Base-by-base conservation (phyloP, 2,888 invertebrate species). In the Tryphoninae sp. region DNA sequence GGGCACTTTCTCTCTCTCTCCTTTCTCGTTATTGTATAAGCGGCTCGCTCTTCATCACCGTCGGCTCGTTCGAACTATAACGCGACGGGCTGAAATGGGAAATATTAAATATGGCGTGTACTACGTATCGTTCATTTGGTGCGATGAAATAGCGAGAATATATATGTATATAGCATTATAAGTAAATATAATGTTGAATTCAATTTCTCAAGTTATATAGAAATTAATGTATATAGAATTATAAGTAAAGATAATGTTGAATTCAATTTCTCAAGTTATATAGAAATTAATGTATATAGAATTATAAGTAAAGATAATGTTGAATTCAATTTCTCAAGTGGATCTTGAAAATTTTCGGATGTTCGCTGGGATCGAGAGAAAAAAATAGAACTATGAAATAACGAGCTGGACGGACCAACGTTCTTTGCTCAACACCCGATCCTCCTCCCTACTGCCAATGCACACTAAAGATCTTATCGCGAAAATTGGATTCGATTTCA, bases 401-500 rank as follows among this genome's bases (percentile, higher is more conserved):
- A 74, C 82, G 79, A 73, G 80, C 83, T 79, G 84, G 83, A 84
- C 72, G 80, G 77, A 76, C 83, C 84, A 72, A 78, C 75, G 81
- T 74, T 73, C 16, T 84, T 80, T 76, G 40, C 33, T 75, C 84
- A 83, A 89, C 91, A 91, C 91, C 91, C 91, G 91, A 91, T 90
- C 89, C 89, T 88, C 86, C 87, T 55, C 73, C 51, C 53, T 33
- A 45, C 55, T 42, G 45, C 59, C 13, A 59, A 13, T 42, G 62
- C 73, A 73, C 88, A 73, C 88, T 89, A 90, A 91, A 91, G 92
- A 92, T 92, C 89, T 85, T 92, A 92, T 92, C 92, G 89, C 85
- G 87, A 90, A 91, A 92, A 92, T 92, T 91, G 91, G 89, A 91
- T 92, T 90, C 89, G 88, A 88, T 89, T 86, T 82, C 86, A 87